Percentiles rank a stretch among this genome's conserved stretches.
Evolutionary conservation across 2,113 vertebrate species (phyloP).

Genomic region (Oceanites oceanicus): DNA sequence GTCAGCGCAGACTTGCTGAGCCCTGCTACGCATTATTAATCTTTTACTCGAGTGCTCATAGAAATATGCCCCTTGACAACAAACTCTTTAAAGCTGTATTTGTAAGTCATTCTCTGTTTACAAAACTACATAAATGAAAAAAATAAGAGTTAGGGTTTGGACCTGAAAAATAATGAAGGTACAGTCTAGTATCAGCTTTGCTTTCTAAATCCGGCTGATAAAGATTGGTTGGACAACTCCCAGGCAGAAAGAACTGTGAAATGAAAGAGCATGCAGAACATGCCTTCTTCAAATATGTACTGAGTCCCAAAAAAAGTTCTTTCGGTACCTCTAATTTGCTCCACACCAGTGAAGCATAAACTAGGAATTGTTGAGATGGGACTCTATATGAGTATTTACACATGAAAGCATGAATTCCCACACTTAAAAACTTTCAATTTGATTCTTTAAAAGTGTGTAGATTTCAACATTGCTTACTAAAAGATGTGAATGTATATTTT

Average conservation of each 20-base stretch:
- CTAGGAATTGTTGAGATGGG: neutral
- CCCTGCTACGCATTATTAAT: neutral
- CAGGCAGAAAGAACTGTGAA: neutral
- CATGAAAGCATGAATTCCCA: neutral
- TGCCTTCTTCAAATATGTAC: fast-evolving
- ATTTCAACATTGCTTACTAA: neutral
- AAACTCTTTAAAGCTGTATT: neutral
- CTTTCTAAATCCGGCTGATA: neutral
- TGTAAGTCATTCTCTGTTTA: neutral
- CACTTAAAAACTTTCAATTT: neutral
- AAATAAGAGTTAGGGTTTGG: neutral
- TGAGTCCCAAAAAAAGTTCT: neutral
- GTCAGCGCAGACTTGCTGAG: neutral
- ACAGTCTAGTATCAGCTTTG: neutral
- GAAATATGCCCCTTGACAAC: neutral
- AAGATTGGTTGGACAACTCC: neutral
- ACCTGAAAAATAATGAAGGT: neutral
- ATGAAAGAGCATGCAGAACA: neutral
- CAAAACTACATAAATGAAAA: neutral
- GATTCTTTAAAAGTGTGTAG: neutral
- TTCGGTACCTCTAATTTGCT: neutral
- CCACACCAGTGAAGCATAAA: neutral
- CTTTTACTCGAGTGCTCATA: neutral
- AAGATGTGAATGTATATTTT: neutral
- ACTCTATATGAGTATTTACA: neutral